These are phyloP conservation scores for Sphecodes monilicornis DNA, from an alignment of 2,888 invertebrate genomes.

Conservation along the genomic window DNA sequence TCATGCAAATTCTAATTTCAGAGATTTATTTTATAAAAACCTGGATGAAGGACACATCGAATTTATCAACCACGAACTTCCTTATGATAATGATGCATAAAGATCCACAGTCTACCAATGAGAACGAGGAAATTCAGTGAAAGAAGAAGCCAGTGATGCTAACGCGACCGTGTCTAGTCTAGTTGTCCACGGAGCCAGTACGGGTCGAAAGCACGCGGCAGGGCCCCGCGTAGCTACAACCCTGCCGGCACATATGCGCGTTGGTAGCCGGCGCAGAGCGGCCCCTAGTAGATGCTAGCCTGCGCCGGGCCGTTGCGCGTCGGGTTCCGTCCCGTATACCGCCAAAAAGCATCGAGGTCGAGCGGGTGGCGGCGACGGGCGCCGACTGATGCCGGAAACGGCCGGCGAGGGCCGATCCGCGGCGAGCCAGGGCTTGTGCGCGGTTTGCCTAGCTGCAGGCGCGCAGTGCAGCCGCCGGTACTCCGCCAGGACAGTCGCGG, in stretches of 20 bases:
- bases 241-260: constrained; percentile 29
- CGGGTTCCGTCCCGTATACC: constrained; percentile 48
- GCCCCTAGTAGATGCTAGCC: constrained; percentile 20
- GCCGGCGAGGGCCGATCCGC: constrained; percentile 38
- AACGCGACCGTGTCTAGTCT: background rate
- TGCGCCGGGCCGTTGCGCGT: constrained; percentile 48
- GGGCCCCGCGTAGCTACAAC: constrained; percentile 31
- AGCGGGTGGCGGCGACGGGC: constrained; percentile 33
- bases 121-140: too few relatives aligned
- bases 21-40: too few relatives aligned
- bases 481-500: constrained; percentile 62
- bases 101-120: too few relatives aligned
- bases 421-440: constrained; percentile 59
- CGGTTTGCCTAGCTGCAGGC: constrained; percentile 67
- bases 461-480: constrained; percentile 72
- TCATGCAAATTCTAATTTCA: too few relatives aligned
- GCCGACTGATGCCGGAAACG: constrained; percentile 44
- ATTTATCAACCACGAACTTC: too few relatives aligned
- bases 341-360: constrained; percentile 64
- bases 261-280: background rate
- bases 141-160: background rate
- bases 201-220: background rate
- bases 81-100: too few relatives aligned
- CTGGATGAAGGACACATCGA: too few relatives aligned
- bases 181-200: background rate